phyloP scores from a whole-genome alignment of 1,140 invertebrate species.

The Dinoponera quadriceps region DNA sequence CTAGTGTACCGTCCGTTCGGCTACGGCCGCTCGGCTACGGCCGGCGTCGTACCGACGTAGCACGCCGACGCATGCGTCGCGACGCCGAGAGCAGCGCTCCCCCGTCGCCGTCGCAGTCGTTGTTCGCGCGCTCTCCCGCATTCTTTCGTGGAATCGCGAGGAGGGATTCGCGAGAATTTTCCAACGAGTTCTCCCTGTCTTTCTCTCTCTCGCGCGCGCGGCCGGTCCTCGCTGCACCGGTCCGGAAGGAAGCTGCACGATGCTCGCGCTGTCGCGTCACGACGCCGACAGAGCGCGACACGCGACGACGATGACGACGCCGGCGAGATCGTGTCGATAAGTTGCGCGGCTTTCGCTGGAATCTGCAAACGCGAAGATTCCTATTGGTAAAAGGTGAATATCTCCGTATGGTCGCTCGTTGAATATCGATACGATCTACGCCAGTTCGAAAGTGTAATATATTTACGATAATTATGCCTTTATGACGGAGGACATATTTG shows the following conservation, averaged over 20 bases:
- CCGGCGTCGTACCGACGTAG: background rate
- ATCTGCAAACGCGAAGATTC: too few species aligned
- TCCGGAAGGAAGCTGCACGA: slow-evolving; percentile 19
- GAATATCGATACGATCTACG: too few species aligned
- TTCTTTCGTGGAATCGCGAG: background rate
- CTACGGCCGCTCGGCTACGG: background rate
- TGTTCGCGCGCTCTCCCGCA: background rate
- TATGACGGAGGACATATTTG: too few species aligned
- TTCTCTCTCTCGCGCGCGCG: background rate
- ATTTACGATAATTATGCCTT: too few species aligned
- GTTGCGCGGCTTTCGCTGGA: too few species aligned
- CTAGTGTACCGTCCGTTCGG: slow-evolving; percentile 1
- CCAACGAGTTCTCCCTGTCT: background rate
- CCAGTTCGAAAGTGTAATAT: too few species aligned
- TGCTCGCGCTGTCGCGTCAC: background rate
- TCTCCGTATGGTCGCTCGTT: too few species aligned
- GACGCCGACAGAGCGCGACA: slow-evolving; percentile 20
- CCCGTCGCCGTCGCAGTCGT: background rate
- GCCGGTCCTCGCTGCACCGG: background rate
- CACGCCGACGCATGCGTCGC: background rate
- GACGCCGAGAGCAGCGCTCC: background rate
- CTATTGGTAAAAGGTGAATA: too few species aligned
- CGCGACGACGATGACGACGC: background rate
- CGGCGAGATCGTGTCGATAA: too few species aligned
- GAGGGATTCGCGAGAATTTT: too few species aligned